Evolutionary conservation across 2,797 vertebrate genomes (phyloP), one percentile per base, ranked within the genome.

Genomic region (Choloepus didactylus): DNA sequence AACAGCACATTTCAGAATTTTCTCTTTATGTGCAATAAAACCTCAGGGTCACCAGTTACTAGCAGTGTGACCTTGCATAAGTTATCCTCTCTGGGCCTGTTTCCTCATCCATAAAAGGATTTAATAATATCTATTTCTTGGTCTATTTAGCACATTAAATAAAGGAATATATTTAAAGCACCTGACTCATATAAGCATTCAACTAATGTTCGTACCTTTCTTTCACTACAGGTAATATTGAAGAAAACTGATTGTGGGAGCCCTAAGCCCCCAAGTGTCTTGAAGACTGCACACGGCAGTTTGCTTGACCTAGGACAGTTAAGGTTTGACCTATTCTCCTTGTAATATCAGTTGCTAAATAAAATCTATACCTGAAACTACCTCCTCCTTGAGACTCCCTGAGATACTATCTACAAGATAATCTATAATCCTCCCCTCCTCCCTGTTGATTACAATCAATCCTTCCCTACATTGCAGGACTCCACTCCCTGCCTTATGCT

Each of bases 31-130:
- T 51, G 41, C 31, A 94, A 75, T 93, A 83, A 96, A 93, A 91
- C 60, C 46, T 91, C 79, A 73, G 41, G 41, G 44, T 80, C 72
- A 72, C 89, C 69, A 56, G 44, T 95, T 95, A 92, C 62, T 35
- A 77, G 88, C 46, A 46, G 15, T n/a, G 76, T 81, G 44, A 95
- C 93, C 80, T 84, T 86, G 80, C 72, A 1, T 49, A 87, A 93
- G 73, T 86, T 87, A 86, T 91, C 56, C 11, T 86, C 60, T 84
- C 46, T 86, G 69, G 4, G 21, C 44, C 83, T 27, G 44, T 85
- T 97, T 95, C 67, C 56, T 97, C 91, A 91, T 72, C 75, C 80
- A 89, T 93, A 56, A 86, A 94, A 95, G 11, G 72, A 95, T 76
- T 95, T 95, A 95, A 85, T 77, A 84, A 29, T 89, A 92, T 77